These are phyloP conservation scores for Scaptomyza caliginosa DNA, from an alignment of 2,888 invertebrate genomes.

Conservation along the genomic window DNA sequence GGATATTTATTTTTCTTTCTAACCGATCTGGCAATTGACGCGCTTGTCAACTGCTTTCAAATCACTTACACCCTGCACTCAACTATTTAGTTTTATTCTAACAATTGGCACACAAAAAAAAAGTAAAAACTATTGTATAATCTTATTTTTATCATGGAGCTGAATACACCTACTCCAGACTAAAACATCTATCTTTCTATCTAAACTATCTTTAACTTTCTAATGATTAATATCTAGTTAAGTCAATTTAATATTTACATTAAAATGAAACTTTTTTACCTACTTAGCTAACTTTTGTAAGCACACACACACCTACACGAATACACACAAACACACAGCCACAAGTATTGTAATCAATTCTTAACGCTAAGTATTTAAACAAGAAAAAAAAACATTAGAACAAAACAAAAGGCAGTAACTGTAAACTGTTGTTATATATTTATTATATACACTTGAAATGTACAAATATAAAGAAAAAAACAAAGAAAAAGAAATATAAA, in stretches of 20 bases:
- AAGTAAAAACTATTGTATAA: conserved; percentile 16
- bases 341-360: conserved; percentile 57
- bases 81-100: conserved; percentile 1
- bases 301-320: conserved; percentile 55
- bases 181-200: conserved; percentile 38
- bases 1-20: conserved; percentile 9
- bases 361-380: conserved; percentile 60
- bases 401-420: conserved; percentile 38
- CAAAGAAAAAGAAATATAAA: conserved; percentile 4
- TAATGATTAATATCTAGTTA: conserved; percentile 70
- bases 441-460: conserved; percentile 41
- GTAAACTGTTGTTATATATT: conserved; percentile 36
- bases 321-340: conserved; percentile 20
- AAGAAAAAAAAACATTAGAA: conserved; percentile 13
- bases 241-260: conserved; percentile 46
- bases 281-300: conserved; percentile 69
- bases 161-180: conserved; percentile 18
- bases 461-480: conserved; percentile 36
- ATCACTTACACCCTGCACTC: conserved; percentile 4
- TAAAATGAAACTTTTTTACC: conserved; percentile 30
- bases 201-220: conserved; percentile 46
- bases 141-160: conserved; percentile 29
- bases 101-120: conserved; percentile 18
- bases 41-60: conserved; percentile 19
- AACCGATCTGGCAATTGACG: conserved; percentile 18